Evolutionary conservation across 2,113 vertebrate species (phyloP), one percentile per base, ranked within the genome.

Genomic region (Lophius piscatorius): DNA sequence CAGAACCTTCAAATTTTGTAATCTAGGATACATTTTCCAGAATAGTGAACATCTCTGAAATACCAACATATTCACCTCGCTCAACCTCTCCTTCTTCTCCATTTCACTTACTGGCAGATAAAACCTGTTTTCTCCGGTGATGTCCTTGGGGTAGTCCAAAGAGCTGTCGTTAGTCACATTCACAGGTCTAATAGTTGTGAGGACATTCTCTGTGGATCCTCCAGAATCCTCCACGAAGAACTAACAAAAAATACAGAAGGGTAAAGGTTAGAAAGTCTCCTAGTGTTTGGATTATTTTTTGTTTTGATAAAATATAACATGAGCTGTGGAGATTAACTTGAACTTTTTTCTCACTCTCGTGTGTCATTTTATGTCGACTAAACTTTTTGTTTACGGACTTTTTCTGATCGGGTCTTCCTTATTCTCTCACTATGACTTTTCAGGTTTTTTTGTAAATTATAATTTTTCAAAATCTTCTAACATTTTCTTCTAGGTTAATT

Each of bases 71-170:
- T n/a, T n/a, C n/a, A n/a, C n/a, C n/a, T n/a, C n/a, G n/a, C n/a
- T n/a, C n/a, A n/a, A n/a, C n/a, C n/a, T n/a, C n/a, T n/a, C n/a
- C n/a, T n/a, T n/a, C n/a, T n/a, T n/a, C 9, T 21, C 9, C 11
- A 0, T 11, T 31, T 23, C 78, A 92, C 96, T 95, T 87, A 98
- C 97, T 58, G 97, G 97, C 42, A 99, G 88, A 80, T 97, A 99
- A 88, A 97, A 96, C 58, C 91, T 92, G 64, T 86, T 92, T 68
- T 90, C 64, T 38, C 29, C 58, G 0, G 38, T 21, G 22, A 39
- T 42, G 22, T 72, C 58, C 2, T 61, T 65, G 36, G 13, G 28
- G 8, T 49, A 46, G 50, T 86, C 74, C 57, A 87, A 46, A 52
- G 87, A 73, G 74, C 88, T 97, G 66, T 77, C 52, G 46, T 96